Evolutionary conservation across 2,797 vertebrate genomes (phyloP).

Genomic region (Tokudaia muenninki): DNA sequence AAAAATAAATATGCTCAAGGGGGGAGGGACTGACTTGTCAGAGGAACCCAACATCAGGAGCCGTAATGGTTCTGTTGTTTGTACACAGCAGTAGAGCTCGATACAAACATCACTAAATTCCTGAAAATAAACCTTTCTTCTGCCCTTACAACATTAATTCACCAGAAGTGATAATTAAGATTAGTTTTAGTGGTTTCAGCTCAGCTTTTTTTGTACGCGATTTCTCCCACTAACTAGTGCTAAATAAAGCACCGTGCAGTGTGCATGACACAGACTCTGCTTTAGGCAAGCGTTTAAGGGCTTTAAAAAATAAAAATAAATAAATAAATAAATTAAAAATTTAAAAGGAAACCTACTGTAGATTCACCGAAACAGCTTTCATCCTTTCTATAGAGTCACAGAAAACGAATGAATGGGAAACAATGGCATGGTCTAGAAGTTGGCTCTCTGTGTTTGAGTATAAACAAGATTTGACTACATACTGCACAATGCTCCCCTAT

Average conservation of each 20-base stretch:
- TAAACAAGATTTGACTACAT: constrained; percentile 32
- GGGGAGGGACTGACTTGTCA: not conserved
- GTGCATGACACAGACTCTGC: constrained; percentile 48
- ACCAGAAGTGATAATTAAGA: constrained; percentile 85
- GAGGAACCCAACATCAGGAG: constrained; percentile 6
- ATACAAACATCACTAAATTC: constrained; percentile 78
- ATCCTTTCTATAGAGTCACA: not conserved
- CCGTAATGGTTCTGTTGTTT: constrained; percentile 69
- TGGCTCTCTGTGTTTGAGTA: not conserved
- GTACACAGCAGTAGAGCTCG: constrained; percentile 77
- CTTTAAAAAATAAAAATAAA: constrained; percentile 32
- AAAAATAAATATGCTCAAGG: constrained; percentile 56
- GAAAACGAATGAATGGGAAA: constrained; percentile 35
- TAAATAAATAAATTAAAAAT: not conserved
- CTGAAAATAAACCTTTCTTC: constrained; percentile 79
- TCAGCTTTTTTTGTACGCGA: constrained; percentile 73
- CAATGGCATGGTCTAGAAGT: not conserved
- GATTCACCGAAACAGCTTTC: not conserved
- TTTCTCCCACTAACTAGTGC: constrained; percentile 71
- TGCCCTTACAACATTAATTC: constrained; percentile 81
- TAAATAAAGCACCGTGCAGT: constrained; percentile 78
- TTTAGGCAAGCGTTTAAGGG: constrained; percentile 61
- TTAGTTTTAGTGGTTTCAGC: constrained; percentile 79
- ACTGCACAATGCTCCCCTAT: not conserved
- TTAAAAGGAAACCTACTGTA: constrained; percentile 21